Conservation (phyloP, 37 sponge, comb jelly and placozoan species). For the Beroe ovata region DNA sequence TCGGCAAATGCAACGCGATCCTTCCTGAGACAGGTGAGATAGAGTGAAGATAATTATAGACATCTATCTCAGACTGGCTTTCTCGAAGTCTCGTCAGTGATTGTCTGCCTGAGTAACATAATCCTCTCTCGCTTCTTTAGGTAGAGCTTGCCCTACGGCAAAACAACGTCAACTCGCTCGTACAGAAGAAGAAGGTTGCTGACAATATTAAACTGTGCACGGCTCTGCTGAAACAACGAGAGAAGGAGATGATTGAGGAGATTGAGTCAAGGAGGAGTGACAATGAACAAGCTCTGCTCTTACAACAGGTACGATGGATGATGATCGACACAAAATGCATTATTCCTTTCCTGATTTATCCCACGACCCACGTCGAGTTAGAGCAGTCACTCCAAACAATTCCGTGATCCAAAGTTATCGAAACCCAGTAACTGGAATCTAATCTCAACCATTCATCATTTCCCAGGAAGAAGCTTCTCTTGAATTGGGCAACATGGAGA, state of each 20-base stretch:
- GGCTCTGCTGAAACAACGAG: neutral
- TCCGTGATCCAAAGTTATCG: neutral
- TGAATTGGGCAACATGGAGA: slow-evolving; percentile 55
- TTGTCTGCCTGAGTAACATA: too few species aligned
- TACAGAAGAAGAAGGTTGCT: slow-evolving; percentile 57
- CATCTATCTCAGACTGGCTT: too few species aligned
- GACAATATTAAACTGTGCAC: slow-evolving; percentile 31
- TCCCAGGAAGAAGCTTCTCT: slow-evolving; percentile 47
- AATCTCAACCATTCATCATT: too few species aligned
- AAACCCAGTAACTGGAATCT: neutral
- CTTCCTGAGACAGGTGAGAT: slow-evolving; percentile 47
- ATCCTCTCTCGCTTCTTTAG: neutral
- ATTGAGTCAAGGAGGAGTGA: slow-evolving; percentile 15
- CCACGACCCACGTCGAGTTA: too few species aligned
- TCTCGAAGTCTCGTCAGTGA: too few species aligned
- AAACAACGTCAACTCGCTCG: neutral
- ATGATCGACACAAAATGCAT: too few species aligned
- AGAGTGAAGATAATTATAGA: neutral
- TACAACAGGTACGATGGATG: slow-evolving; percentile 41
- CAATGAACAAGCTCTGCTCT: slow-evolving; percentile 11
- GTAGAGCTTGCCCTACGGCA: slow-evolving; percentile 10
- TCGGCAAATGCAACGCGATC: slow-evolving; percentile 21
- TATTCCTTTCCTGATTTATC: too few species aligned
- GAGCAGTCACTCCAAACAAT: too few species aligned
- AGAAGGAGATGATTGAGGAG: slow-evolving; percentile 40